These are phyloP conservation scores for Papilio aristodemus DNA, from an alignment of 1,140 invertebrate species.

Conservation along the genomic window DNA sequence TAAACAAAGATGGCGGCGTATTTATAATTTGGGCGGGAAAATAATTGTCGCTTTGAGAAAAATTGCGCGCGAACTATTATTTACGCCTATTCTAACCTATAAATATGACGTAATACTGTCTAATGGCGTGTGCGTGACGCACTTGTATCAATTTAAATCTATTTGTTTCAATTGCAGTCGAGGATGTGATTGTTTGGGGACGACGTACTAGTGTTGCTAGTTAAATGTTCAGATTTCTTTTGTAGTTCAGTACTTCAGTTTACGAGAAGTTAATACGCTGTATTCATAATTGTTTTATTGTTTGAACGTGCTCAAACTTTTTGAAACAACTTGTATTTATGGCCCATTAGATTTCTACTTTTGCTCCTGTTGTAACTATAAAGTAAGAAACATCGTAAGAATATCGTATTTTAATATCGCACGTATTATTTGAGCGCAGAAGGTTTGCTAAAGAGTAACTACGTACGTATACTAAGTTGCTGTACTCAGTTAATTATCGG, in stretches of 20 bases:
- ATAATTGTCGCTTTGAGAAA: background rate
- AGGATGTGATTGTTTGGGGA: slow-evolving; percentile 48
- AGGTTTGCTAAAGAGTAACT: too few relatives aligned
- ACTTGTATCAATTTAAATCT: slow-evolving; percentile 45
- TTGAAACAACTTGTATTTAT: slow-evolving; percentile 7
- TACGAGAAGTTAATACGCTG: background rate
- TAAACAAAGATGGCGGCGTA: too few relatives aligned
- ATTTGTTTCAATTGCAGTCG: slow-evolving; percentile 45
- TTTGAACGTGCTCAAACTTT: background rate
- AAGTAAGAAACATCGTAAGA: background rate
- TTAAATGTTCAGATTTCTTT: slow-evolving; percentile 31
- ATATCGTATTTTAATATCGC: background rate
- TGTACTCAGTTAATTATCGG: too few relatives aligned
- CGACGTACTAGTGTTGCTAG: background rate
- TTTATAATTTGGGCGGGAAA: slow-evolving; percentile 1
- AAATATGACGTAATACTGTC: background rate
- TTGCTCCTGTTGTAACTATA: background rate
- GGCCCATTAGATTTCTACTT: background rate
- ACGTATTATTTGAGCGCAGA: too few relatives aligned
- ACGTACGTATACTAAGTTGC: too few relatives aligned
- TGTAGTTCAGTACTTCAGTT: background rate
- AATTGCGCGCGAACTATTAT: slow-evolving; percentile 2
- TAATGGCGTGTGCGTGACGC: slow-evolving; percentile 54
- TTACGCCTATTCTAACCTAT: background rate
- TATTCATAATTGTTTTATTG: slow-evolving; percentile 1